phyloP scores from a whole-genome alignment of 2,113 vertebrate species.

The Salvelinus alpinus region DNA sequence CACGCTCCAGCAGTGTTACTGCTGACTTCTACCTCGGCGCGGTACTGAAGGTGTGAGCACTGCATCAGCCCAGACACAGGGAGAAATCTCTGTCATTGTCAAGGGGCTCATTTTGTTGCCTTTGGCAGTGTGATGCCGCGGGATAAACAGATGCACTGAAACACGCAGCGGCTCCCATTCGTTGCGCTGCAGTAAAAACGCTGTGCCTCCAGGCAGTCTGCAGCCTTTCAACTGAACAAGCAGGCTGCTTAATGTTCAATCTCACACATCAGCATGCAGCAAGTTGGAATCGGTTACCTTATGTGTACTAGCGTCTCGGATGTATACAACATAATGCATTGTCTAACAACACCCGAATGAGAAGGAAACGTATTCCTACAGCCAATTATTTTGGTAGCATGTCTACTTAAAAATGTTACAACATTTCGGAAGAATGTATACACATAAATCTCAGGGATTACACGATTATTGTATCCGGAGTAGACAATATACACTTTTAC shows the following conservation, averaged over 20 bases:
- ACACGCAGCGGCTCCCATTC: slow-evolving; percentile 52
- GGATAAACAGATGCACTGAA: slow-evolving; percentile 66
- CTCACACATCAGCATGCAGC: not conserved
- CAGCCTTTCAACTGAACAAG: slow-evolving; percentile 10
- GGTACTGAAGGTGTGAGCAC: slow-evolving; percentile 13
- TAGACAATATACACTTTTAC: too few relatives aligned
- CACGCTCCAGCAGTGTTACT: slow-evolving; percentile 27
- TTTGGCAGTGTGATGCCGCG: slow-evolving; percentile 56
- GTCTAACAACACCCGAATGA: too few relatives aligned
- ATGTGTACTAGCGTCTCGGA: too few relatives aligned
- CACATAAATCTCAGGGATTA: too few relatives aligned
- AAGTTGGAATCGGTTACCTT: not conserved
- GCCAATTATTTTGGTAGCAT: too few relatives aligned
- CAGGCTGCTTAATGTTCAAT: slow-evolving; percentile 1
- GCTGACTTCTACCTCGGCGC: slow-evolving; percentile 25
- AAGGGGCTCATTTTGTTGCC: slow-evolving; percentile 57
- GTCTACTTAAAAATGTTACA: too few relatives aligned
- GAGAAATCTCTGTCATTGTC: slow-evolving; percentile 61
- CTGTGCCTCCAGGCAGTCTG: slow-evolving; percentile 27
- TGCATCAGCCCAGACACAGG: slow-evolving; percentile 48
- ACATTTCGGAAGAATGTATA: too few relatives aligned
- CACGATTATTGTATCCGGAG: too few relatives aligned
- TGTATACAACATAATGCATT: too few relatives aligned
- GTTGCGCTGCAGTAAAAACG: not conserved
- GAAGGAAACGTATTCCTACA: too few relatives aligned